A percentile compares a stretch with the other conserved stretches of the same genome.
phyloP scores from a whole-genome alignment of 2,888 invertebrate genomes.

The Melanargia galathea region DNA sequence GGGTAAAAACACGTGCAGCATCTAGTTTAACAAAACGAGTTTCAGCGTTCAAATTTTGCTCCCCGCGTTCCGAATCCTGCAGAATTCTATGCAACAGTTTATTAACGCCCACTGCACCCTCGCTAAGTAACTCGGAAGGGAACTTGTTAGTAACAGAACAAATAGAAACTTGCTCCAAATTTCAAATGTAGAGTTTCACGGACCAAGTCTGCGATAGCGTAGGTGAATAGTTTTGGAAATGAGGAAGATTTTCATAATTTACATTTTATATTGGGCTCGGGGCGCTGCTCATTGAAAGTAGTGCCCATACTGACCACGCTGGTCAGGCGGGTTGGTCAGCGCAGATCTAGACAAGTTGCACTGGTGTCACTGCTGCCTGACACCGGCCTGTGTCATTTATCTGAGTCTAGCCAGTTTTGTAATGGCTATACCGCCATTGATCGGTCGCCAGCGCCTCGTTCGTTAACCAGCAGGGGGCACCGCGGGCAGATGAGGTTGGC shows the following conservation, averaged over 20 bases:
- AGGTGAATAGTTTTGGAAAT: neutral
- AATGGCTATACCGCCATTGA: too few species aligned
- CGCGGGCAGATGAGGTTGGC: too few species aligned
- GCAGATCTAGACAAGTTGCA: too few species aligned
- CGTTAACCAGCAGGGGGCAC: too few species aligned
- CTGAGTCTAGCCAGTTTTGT: too few species aligned
- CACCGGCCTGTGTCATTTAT: too few species aligned
- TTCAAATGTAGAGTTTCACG: neutral
- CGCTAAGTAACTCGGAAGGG: slow-evolving; percentile 8
- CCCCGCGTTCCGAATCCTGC: neutral
- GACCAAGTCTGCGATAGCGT: neutral
- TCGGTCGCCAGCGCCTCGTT: too few species aligned
- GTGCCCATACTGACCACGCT: too few species aligned
- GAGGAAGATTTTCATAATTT: neutral
- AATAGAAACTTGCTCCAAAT: slow-evolving; percentile 14
- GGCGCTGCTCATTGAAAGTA: too few species aligned
- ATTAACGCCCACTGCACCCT: slow-evolving; percentile 10
- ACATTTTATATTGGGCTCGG: neutral
- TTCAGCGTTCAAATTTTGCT: neutral
- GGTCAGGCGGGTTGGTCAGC: too few species aligned
- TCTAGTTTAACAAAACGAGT: neutral
- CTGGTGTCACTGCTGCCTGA: too few species aligned
- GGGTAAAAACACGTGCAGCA: too few species aligned
- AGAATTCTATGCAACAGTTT: slow-evolving; percentile 17
- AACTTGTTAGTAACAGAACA: slow-evolving; percentile 14